Evolutionary conservation across 2,888 invertebrate species (phyloP), one percentile per base, ranked within the genome.

Genomic region (Melolontha melolontha): DNA sequence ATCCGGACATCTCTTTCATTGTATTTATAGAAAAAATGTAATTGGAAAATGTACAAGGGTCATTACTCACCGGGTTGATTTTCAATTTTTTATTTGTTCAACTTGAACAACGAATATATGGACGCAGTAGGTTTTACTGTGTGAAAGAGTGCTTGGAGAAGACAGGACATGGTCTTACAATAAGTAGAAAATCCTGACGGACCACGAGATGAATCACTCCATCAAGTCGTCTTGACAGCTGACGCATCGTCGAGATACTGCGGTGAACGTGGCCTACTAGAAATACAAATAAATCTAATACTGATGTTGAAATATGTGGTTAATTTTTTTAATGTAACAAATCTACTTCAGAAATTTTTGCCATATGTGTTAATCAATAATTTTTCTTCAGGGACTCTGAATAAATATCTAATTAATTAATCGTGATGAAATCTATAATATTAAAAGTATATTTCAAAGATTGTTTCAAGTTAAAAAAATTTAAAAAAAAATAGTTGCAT

Each of bases 201-300:
- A 42, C 69, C 70, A 72, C 71, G 72, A 72, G 72, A 72, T 72
- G 71, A 72, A 72, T 72, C 72, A 72, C 72, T 72, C 71, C 66
- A 68, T 72, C 72, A 72, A 71, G 72, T 70, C 52, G 69, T 71
- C 69, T 54, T 72, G 72, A 72, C 72, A 72, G 72, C 70, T 69
- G 27, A 29, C 59, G 59, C 59, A 59, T 59, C 59, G 14, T 44
- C 42, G 44, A 59, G 29, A 59, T 59, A 44, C 59, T 59, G 47
- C 44, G 47, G 59, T 44, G 59, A 44, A 27, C 29, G 27, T 27
- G 59, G 29, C 16, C 59, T 22, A 44, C 59, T 44, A 55, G 44
- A 44, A 59, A 47, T 14, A 14, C 47, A 29, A 14, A 59, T 59
- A 59, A 59, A 59, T 59, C 22, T 22, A 41, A 55, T 8, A 44